These are phyloP conservation scores for Herpailurus yagouaroundi DNA, from an alignment of 2,113 vertebrate genomes.

Conservation along the genomic window DNA sequence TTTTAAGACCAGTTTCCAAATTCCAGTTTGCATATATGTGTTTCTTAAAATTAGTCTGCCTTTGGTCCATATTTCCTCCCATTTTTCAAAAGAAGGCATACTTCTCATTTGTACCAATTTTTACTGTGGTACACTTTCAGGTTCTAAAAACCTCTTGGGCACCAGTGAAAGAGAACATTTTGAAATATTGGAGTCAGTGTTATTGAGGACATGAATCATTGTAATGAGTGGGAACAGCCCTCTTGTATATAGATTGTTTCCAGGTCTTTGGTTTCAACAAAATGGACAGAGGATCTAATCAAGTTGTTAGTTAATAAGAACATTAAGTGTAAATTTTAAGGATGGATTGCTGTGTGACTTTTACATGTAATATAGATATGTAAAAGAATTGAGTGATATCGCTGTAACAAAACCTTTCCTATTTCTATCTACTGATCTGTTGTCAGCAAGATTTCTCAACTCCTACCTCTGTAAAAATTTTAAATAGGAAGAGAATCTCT, in stretches of 20 bases:
- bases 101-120: neutral
- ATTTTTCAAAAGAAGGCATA: constrained; percentile 29
- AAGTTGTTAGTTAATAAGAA: constrained; percentile 20
- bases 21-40: neutral
- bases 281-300: constrained; percentile 12
- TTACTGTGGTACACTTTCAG: neutral
- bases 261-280: neutral
- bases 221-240: neutral
- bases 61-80: neutral
- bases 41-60: constrained; percentile 24
- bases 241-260: constrained; percentile 5
- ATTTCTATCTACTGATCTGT: neutral
- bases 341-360: neutral
- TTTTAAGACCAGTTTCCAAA: constrained; percentile 25
- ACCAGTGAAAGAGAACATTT: neutral
- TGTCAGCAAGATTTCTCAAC: neutral
- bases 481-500: constrained; percentile 2
- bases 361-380: neutral
- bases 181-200: neutral
- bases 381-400: neutral
- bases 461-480: constrained; percentile 35
- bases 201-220: neutral
- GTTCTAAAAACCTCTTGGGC: neutral
- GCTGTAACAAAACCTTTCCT: neutral
- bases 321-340: neutral